phyloP scores from a whole-genome alignment of 30 jellyfish, hydroid and myxozoan species.

The Pseudorhiza aurosa region DNA sequence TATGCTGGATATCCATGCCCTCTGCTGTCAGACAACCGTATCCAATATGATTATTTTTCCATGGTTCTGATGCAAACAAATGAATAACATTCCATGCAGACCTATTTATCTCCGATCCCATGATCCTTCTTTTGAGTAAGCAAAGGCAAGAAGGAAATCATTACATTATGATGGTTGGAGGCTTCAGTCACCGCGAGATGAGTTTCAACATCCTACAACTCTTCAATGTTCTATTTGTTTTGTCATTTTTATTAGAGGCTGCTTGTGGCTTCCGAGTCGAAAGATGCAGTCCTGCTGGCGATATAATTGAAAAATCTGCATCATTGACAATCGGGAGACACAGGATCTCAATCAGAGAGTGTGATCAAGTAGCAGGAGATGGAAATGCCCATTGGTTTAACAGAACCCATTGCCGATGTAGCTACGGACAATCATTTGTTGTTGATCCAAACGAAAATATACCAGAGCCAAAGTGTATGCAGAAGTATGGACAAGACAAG shows the following conservation, averaged over 20 bases:
- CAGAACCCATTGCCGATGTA: slow-evolving; percentile 5
- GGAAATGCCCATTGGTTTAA: not conserved
- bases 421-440: not conserved
- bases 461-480: not conserved
- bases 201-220: too few species aligned
- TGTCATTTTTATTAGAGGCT: not conserved
- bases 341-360: not conserved
- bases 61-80: too few species aligned
- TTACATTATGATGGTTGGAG: too few species aligned
- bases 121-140: too few species aligned
- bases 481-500: slow-evolving; percentile 2
- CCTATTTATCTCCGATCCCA: too few species aligned
- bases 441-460: not conserved
- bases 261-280: not conserved
- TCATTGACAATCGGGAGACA: not conserved
- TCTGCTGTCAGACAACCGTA: too few species aligned
- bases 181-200: too few species aligned
- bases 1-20: too few species aligned
- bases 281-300: not conserved
- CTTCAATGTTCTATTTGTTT: too few species aligned
- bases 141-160: too few species aligned
- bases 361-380: not conserved
- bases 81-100: too few species aligned
- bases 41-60: too few species aligned
- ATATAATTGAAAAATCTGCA: not conserved